phyloP scores from a whole-genome alignment of 1,140 invertebrate genomes.

The Drosophila littoralis region DNA sequence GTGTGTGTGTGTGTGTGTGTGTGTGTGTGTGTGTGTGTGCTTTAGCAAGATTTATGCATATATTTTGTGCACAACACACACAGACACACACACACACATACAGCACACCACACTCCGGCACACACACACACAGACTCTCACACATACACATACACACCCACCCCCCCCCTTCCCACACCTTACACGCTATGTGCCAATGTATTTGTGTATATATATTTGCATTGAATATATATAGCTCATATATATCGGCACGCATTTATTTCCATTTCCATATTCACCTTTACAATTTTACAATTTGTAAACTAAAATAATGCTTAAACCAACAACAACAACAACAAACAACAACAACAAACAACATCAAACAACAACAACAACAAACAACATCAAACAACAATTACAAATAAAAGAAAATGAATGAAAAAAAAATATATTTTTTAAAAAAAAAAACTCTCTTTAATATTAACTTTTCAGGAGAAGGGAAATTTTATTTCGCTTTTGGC shows the following conservation, averaged over 20 bases:
- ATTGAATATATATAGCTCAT: constrained; percentile 39
- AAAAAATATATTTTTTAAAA: constrained; percentile 22
- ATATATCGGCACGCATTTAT: constrained; percentile 4
- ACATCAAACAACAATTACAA: constrained; percentile 38
- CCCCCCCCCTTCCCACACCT: neutral
- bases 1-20: neutral
- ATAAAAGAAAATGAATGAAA: constrained; percentile 29
- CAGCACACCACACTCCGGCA: neutral
- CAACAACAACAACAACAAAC: constrained; percentile 12
- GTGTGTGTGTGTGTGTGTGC: constrained; percentile 2
- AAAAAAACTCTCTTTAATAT: neutral
- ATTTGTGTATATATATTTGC: constrained; percentile 38
- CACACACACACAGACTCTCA: neutral
- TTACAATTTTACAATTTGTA: constrained; percentile 33
- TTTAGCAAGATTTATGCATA: neutral
- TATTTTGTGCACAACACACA: constrained; percentile 11
- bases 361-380: constrained; percentile 20
- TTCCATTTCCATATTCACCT: constrained; percentile 25
- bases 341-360: constrained; percentile 24
- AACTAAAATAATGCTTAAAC: constrained; percentile 41
- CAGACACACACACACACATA: constrained; percentile 13
- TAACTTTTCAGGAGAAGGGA: too few relatives aligned
- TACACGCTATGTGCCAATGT: constrained; percentile 1
- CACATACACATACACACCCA: constrained; percentile 4
- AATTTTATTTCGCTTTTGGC: too few relatives aligned